phyloP scores from a whole-genome alignment of 2,888 invertebrate genomes.

The Tineola bisselliella region DNA sequence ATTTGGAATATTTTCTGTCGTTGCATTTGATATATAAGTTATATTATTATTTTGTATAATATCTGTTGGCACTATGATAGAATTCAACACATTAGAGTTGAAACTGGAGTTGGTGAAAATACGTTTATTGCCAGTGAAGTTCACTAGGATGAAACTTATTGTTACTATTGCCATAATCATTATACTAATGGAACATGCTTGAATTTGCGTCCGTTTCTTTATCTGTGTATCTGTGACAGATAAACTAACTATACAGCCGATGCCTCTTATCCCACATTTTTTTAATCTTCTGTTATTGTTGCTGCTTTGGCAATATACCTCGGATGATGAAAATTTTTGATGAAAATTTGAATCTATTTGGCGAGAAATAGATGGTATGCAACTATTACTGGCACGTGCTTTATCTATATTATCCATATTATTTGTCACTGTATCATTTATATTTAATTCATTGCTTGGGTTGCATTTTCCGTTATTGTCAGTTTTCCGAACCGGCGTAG shows the following conservation, averaged over 20 bases:
- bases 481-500: slow-evolving; percentile 42
- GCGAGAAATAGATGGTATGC: slow-evolving; percentile 56
- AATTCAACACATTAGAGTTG: slow-evolving; percentile 43
- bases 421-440: background rate
- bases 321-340: slow-evolving; percentile 48
- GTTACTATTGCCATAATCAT: slow-evolving; percentile 62
- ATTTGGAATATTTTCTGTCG: slow-evolving; percentile 25
- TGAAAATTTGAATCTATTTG: slow-evolving; percentile 49
- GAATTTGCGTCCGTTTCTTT: slow-evolving; percentile 59
- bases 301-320: slow-evolving; percentile 21
- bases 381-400: slow-evolving; percentile 25
- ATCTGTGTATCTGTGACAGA: slow-evolving; percentile 51
- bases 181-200: slow-evolving; percentile 64
- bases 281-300: slow-evolving; percentile 35
- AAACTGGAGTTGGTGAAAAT: slow-evolving; percentile 23
- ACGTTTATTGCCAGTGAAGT: slow-evolving; percentile 47
- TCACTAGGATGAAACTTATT: slow-evolving; percentile 61
- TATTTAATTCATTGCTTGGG: background rate
- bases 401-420: background rate
- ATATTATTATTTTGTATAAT: slow-evolving; percentile 25
- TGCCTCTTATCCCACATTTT: slow-evolving; percentile 50
- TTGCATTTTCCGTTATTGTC: background rate
- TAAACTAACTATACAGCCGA: slow-evolving; percentile 57
- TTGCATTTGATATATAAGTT: background rate
- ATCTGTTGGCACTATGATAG: slow-evolving; percentile 57